A percentile compares a stretch with the other conserved stretches of the same genome.
phyloP scores from a whole-genome alignment of 2,888 invertebrate species.

The Drosophila niveifrons region DNA sequence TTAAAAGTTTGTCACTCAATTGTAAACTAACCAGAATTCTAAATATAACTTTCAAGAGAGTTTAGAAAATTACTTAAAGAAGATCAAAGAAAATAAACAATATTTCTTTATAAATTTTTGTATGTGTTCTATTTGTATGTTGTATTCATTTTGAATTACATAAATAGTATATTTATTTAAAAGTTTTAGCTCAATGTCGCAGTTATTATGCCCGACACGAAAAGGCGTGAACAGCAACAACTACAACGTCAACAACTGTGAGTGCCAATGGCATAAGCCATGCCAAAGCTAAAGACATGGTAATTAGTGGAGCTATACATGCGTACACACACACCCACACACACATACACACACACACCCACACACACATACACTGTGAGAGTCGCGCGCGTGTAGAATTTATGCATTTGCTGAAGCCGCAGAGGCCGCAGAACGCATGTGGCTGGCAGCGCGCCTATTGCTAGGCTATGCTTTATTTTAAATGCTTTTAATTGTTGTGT shows the following conservation, averaged over 20 bases:
- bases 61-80: no score
- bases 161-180: not conserved
- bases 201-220: constrained; percentile 27
- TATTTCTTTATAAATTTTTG: no score
- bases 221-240: constrained; percentile 38
- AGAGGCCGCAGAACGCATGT: constrained; percentile 55
- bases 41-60: no score
- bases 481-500: constrained; percentile 82
- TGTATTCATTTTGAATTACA: not conserved
- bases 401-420: constrained; percentile 71
- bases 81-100: no score
- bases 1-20: no score
- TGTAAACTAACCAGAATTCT: no score
- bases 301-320: constrained; percentile 71
- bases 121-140: not conserved
- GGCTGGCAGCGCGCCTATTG: constrained; percentile 64
- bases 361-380: constrained; percentile 18
- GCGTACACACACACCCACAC: constrained; percentile 20
- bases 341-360: constrained; percentile 23
- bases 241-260: constrained; percentile 55
- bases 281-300: constrained; percentile 77
- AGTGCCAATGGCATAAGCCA: constrained; percentile 77
- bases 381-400: constrained; percentile 54
- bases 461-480: constrained; percentile 78
- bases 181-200: constrained; percentile 8